These are phyloP conservation scores for Koerneria pararmatus DNA, from an alignment of 2,888 invertebrate genomes.

Conservation along the genomic window DNA sequence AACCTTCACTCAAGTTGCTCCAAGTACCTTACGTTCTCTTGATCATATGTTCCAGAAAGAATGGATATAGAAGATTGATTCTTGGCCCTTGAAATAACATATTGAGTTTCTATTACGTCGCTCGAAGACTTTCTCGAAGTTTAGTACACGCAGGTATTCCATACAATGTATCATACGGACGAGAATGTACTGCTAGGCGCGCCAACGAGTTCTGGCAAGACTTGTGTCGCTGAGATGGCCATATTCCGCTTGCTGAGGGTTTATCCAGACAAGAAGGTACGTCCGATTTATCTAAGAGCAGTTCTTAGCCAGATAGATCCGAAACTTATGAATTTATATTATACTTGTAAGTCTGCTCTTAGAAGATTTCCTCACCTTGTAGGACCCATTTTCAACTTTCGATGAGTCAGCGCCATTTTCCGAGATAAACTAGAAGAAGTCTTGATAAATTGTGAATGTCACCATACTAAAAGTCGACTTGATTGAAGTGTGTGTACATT, in stretches of 20 bases:
- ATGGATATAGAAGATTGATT: background rate
- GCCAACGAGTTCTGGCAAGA: conserved; percentile 95
- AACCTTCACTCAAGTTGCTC: too few relatives aligned
- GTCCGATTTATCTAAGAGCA: background rate
- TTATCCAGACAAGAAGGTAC: conserved; percentile 49
- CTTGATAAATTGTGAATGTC: too few relatives aligned
- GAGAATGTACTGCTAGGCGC: conserved; percentile 87
- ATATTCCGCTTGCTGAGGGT: conserved; percentile 69
- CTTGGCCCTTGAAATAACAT: background rate
- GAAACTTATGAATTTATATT: too few relatives aligned
- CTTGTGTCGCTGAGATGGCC: conserved; percentile 93
- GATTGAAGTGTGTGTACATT: conserved; percentile 92
- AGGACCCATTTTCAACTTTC: conserved; percentile 12
- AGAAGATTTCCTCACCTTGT: conserved; percentile 3
- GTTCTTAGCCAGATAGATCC: too few relatives aligned
- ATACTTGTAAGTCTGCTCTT: background rate
- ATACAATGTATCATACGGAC: conserved; percentile 89
- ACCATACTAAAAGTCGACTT: too few relatives aligned
- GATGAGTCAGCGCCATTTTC: too few relatives aligned
- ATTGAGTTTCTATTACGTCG: too few relatives aligned
- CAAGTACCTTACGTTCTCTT: too few relatives aligned
- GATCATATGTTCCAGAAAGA: background rate
- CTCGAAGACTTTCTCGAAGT: too few relatives aligned
- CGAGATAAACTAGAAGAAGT: too few relatives aligned
- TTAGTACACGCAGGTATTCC: conserved; percentile 90